Conservation (phyloP, 2,888 invertebrate genomes). For the Aquatica leii region DNA sequence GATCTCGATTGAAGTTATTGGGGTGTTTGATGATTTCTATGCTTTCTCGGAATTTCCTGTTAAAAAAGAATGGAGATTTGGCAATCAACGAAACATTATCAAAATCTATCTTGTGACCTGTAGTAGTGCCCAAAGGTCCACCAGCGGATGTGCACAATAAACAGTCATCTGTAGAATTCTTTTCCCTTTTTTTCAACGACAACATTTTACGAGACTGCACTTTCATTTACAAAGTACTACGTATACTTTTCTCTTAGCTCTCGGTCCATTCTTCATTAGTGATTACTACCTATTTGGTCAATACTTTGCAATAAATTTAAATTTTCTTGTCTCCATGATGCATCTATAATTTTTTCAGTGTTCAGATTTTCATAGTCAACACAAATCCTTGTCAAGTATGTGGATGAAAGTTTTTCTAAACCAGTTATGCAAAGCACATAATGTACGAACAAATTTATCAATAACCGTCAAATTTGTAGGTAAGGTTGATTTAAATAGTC, state of each 20-base stretch:
- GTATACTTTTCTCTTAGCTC: too few relatives aligned
- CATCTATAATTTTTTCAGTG: background rate
- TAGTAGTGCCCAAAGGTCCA: too few relatives aligned
- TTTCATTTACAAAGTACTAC: background rate
- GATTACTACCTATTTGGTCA: slow-evolving; percentile 1
- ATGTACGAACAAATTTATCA: slow-evolving; percentile 2
- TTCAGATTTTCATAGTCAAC: background rate
- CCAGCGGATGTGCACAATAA: too few relatives aligned
- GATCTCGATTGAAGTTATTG: too few relatives aligned
- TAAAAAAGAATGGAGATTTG: too few relatives aligned
- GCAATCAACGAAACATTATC: too few relatives aligned
- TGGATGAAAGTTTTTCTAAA: background rate
- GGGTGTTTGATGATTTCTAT: too few relatives aligned
- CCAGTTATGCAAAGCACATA: background rate
- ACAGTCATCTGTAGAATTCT: too few relatives aligned
- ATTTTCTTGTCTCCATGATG: background rate
- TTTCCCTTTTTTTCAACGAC: too few relatives aligned
- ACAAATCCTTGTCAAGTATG: background rate
- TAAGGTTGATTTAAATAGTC: background rate
- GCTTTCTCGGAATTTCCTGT: too few relatives aligned
- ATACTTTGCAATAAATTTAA: too few relatives aligned
- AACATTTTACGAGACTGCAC: background rate
- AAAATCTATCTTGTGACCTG: too few relatives aligned
- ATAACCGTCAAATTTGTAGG: background rate
- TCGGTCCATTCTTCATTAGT: background rate